Evolutionary conservation across 2,113 vertebrate species (phyloP).

Genomic region (Athene noctua): DNA sequence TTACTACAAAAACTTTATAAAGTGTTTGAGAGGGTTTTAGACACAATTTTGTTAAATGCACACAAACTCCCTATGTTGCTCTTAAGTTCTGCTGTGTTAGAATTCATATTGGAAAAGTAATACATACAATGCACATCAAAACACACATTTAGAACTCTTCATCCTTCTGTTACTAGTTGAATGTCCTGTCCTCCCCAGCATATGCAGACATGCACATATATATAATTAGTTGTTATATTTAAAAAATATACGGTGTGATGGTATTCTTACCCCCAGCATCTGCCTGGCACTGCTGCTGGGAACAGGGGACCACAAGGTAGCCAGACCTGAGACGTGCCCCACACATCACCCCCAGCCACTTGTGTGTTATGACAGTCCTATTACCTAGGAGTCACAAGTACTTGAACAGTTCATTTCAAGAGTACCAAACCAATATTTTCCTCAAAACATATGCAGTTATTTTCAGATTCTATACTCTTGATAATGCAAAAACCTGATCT

Average conservation of each 20-base stretch:
- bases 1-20: background rate
- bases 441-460: background rate
- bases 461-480: background rate
- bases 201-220: rapidly evolving
- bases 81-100: background rate
- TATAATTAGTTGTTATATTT: background rate
- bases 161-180: background rate
- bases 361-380: rapidly evolving
- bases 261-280: background rate
- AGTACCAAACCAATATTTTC: background rate
- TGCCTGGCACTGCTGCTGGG: background rate
- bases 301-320: background rate
- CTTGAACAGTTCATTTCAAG: background rate
- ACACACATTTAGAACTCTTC: background rate
- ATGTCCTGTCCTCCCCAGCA: background rate
- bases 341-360: background rate
- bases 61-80: background rate
- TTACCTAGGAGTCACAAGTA: background rate
- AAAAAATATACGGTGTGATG: background rate
- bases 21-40: background rate
- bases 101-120: background rate
- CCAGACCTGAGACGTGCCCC: background rate
- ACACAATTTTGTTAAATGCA: background rate
- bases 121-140: background rate
- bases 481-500: background rate